These are phyloP conservation scores for Anthoscopus minutus DNA, from an alignment of 2,113 vertebrate species.

Conservation along the genomic window DNA sequence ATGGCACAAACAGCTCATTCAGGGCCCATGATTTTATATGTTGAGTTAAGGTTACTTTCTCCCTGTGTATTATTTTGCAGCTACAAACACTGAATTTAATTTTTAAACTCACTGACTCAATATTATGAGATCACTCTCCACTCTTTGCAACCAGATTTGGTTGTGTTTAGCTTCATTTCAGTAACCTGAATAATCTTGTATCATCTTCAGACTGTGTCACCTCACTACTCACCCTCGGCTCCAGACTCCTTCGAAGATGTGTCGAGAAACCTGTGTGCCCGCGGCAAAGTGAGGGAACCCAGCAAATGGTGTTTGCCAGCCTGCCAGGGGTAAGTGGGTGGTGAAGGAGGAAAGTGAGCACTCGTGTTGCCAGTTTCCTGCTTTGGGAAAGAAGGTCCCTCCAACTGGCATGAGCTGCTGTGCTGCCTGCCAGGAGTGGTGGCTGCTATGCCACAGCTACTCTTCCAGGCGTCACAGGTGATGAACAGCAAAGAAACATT, in stretches of 20 bases:
- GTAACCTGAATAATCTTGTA: not conserved
- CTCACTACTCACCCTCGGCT: slow-evolving; percentile 25
- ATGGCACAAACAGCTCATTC: not conserved
- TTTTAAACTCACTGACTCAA: slow-evolving; percentile 4
- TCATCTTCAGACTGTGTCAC: not conserved
- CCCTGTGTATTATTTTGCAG: not conserved
- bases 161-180: slow-evolving; percentile 14
- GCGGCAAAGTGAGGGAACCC: not conserved
- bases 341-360: not conserved
- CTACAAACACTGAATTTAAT: not conserved
- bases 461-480: not conserved
- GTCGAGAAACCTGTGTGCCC: not conserved
- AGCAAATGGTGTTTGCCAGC: slow-evolving; percentile 42
- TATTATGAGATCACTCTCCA: not conserved
- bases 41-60: not conserved
- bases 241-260: not conserved
- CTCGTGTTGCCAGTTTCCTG: slow-evolving; percentile 8
- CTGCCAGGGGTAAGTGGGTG: slow-evolving; percentile 17
- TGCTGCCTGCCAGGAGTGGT: not conserved
- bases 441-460: slow-evolving; percentile 7
- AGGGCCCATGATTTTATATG: not conserved
- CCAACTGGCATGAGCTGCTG: not conserved
- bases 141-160: slow-evolving; percentile 1
- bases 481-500: not conserved
- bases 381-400: slow-evolving; percentile 26